Conservation (phyloP, 2,888 invertebrate genomes). For the Euclidia mi region DNA sequence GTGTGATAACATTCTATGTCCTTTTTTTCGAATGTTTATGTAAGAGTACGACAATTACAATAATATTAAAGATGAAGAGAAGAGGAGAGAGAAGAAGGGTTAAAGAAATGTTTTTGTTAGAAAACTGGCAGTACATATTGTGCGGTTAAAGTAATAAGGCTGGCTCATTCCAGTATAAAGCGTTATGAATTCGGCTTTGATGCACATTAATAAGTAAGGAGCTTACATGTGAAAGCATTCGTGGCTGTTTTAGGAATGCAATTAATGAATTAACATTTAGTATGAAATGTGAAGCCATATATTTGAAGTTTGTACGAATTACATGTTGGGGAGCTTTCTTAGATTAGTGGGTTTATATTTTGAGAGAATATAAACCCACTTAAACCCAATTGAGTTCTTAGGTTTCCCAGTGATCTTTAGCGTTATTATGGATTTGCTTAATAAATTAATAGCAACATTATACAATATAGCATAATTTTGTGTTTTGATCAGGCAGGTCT, state of each 20-base stretch:
- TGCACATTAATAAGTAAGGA: neutral
- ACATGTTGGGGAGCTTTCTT: no score
- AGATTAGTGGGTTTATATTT: no score
- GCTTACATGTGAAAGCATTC: constrained; percentile 1
- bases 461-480: no score
- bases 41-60: constrained; percentile 8
- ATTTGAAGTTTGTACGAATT: neutral
- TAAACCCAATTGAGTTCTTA: no score
- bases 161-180: neutral
- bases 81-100: no score
- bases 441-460: no score
- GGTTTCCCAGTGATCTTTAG: no score
- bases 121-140: neutral
- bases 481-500: no score
- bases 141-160: neutral
- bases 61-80: no score
- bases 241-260: constrained; percentile 8
- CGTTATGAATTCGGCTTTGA: neutral
- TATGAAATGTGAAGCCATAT: no score
- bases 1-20: constrained; percentile 31
- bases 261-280: constrained; percentile 17
- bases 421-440: no score
- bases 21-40: constrained; percentile 23
- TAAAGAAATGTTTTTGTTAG: neutral
- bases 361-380: no score